Evolutionary conservation across 2,113 vertebrate genomes (phyloP).

Genomic region (Vidua macroura): DNA sequence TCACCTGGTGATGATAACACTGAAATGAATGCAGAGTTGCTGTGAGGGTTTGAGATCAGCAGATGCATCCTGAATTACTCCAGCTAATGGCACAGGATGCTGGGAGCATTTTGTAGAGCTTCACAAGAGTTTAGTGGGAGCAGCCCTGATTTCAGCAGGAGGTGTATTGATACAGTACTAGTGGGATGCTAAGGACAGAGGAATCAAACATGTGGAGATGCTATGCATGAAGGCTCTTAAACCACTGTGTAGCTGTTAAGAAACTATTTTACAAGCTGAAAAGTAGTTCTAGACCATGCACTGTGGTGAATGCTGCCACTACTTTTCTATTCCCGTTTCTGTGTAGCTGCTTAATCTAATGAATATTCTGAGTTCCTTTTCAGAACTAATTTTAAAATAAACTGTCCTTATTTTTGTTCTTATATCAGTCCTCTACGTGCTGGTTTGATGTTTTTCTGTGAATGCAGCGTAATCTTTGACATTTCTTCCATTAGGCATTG

Average conservation of each 20-base stretch:
- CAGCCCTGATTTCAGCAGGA: neutral
- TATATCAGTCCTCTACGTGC: accelerated
- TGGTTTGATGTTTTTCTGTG: neutral
- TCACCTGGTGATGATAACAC: neutral
- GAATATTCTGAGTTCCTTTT: neutral
- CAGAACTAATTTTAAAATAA: neutral
- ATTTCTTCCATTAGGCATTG: neutral
- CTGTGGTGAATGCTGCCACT: neutral
- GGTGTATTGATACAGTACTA: no score
- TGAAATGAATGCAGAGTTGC: neutral
- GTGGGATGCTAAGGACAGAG: neutral
- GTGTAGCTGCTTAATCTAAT: neutral
- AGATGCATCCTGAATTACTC: neutral
- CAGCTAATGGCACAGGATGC: neutral
- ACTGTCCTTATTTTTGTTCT: neutral
- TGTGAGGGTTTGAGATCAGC: neutral
- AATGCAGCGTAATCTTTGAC: neutral
- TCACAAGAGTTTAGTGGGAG: neutral
- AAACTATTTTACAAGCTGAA: neutral
- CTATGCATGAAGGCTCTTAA: neutral
- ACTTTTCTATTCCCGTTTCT: neutral
- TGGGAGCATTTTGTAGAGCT: neutral
- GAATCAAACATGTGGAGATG: neutral
- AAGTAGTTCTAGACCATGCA: neutral
- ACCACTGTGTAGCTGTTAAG: neutral